These are phyloP conservation scores for Neogale vison DNA, from an alignment of 2,113 vertebrate species.

Conservation along the genomic window DNA sequence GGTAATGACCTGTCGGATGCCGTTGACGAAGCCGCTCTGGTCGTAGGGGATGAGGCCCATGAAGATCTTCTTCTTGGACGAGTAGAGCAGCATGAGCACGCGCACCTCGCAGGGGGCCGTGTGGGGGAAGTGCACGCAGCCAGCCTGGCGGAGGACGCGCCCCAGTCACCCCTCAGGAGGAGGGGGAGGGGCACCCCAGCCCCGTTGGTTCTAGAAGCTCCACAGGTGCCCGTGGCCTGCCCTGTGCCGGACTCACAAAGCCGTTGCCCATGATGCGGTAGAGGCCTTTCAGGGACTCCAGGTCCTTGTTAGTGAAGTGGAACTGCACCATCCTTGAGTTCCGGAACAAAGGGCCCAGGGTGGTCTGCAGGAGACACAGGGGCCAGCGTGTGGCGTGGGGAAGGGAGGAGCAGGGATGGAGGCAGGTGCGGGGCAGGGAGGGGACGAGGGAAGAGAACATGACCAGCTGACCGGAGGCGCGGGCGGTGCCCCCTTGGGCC, in stretches of 20 bases:
- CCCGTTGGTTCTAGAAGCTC: background rate
- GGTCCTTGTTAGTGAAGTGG: slow-evolving; percentile 95
- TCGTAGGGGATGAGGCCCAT: slow-evolving; percentile 98
- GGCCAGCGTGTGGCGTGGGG: background rate
- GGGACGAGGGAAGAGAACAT: too few species aligned
- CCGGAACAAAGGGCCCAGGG: slow-evolving; percentile 93
- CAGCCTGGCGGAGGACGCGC: slow-evolving; percentile 84
- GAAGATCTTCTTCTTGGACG: slow-evolving; percentile 96
- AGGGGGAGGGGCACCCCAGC: fast-evolving
- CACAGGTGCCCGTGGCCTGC: fast-evolving
- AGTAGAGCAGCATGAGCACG: slow-evolving; percentile 96
- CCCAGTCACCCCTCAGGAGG: fast-evolving
- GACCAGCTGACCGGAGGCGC: fast-evolving
- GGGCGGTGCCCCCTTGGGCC: fast-evolving
- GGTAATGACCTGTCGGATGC: slow-evolving; percentile 97
- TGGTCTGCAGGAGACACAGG: slow-evolving; percentile 84
- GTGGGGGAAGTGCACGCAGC: slow-evolving; percentile 97
- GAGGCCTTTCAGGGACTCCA: slow-evolving; percentile 94
- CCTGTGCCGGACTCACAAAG: slow-evolving; percentile 86
- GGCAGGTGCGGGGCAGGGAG: background rate
- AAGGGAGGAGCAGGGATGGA: background rate
- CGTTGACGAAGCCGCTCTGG: slow-evolving; percentile 96
- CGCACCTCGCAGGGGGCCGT: slow-evolving; percentile 94
- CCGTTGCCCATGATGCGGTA: slow-evolving; percentile 96
- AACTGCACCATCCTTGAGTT: slow-evolving; percentile 97